A percentile compares a stretch with the other conserved stretches of the same genome.
These are phyloP conservation scores for Drosophila affinis DNA, from an alignment of 2,888 invertebrate genomes.

Conservation along the genomic window DNA sequence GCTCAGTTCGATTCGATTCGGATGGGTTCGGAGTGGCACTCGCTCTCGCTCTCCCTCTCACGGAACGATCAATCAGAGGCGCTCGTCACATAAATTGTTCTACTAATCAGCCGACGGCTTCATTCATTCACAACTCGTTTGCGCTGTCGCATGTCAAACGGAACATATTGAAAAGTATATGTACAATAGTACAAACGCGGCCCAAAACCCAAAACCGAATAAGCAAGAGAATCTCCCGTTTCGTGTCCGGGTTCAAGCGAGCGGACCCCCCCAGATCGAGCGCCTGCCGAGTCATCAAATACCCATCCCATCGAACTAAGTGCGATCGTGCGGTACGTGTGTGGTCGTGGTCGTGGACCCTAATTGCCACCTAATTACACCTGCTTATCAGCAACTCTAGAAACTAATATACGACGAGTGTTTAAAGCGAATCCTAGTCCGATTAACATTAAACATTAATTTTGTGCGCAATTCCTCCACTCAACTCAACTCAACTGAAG, in stretches of 20 bases:
- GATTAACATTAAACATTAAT: conserved; percentile 18
- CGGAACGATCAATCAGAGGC: conserved; percentile 64
- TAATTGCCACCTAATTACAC: conserved; percentile 42
- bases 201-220: conserved; percentile 2
- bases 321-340: conserved; percentile 42
- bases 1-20: neutral
- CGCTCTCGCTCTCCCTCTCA: conserved; percentile 18
- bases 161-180: conserved; percentile 8
- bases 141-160: conserved; percentile 53
- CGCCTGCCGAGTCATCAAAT: conserved; percentile 37
- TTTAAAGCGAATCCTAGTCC: conserved; percentile 9
- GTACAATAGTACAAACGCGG: conserved; percentile 8
- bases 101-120: conserved; percentile 59
- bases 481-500: neutral
- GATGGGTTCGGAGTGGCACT: neutral
- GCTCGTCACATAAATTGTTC: conserved; percentile 67
- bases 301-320: conserved; percentile 16
- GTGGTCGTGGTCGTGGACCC: conserved; percentile 30
- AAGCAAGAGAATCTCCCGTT: conserved; percentile 25
- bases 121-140: conserved; percentile 79
- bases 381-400: conserved; percentile 32
- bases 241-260: conserved; percentile 73
- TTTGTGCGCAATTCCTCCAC: conserved; percentile 48
- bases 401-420: conserved; percentile 6
- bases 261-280: conserved; percentile 12